These are phyloP conservation scores for Amphilophus citrinellus DNA, from an alignment of 2,113 vertebrate species.

Conservation along the genomic window DNA sequence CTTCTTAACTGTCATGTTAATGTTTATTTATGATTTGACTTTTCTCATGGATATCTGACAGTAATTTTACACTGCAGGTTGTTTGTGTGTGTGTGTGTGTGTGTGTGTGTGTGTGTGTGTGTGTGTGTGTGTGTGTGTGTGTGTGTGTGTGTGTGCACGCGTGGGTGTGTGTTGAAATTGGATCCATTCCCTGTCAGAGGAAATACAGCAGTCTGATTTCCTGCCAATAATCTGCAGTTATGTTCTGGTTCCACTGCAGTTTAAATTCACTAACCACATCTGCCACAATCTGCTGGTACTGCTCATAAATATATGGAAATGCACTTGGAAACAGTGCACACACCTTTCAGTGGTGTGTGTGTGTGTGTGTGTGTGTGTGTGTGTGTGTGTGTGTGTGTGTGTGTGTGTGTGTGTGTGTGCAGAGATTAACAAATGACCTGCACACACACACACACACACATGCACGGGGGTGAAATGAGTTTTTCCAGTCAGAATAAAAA, in stretches of 20 bases:
- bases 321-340: neutral
- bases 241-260: constrained; percentile 2
- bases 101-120: no score
- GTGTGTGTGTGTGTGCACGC: no score
- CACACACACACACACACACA: neutral
- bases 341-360: rapidly evolving
- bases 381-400: no score
- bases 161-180: neutral
- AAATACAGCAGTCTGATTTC: neutral
- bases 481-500: neutral
- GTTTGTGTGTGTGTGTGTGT: neutral
- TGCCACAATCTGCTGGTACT: neutral
- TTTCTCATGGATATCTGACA: neutral
- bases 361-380: rapidly evolving
- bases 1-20: neutral
- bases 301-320: constrained; percentile 10
- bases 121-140: no score
- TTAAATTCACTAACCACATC: neutral
- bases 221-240: constrained; percentile 11
- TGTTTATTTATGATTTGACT: neutral
- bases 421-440: neutral
- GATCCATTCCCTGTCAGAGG: neutral
- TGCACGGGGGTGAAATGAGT: neutral
- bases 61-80: neutral
- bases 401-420: neutral